Percentiles rank a stretch among this genome's conserved stretches.
These are phyloP conservation scores for Heliconius charithonia DNA, from an alignment of 2,888 invertebrate species.

Conservation along the genomic window DNA sequence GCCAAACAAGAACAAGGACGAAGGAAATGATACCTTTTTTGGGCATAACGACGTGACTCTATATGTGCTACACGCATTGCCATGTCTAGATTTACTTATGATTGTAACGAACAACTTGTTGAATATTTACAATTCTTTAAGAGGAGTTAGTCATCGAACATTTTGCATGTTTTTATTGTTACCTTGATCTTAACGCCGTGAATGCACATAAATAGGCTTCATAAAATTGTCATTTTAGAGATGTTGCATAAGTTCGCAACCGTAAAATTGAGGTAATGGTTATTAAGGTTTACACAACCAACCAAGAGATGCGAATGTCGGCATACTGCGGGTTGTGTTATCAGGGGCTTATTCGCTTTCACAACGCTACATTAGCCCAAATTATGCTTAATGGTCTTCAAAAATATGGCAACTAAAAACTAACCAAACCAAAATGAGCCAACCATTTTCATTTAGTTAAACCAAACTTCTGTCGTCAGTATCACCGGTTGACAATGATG, in stretches of 20 bases:
- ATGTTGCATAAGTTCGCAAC: constrained; percentile 34
- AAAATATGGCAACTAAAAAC: background rate
- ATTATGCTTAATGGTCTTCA: constrained; percentile 22
- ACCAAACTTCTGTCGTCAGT: background rate
- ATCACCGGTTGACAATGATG: background rate
- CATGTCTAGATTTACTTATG: constrained; percentile 18
- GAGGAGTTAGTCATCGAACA: background rate
- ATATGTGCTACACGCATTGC: constrained; percentile 1
- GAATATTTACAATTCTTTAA: constrained; percentile 14
- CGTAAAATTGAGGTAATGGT: constrained; percentile 40
- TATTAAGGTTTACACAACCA: constrained; percentile 40
- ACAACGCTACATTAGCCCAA: constrained; percentile 31
- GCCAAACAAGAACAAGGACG: constrained; percentile 28
- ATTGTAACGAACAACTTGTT: background rate
- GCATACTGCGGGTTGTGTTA: constrained; percentile 3
- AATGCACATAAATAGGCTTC: background rate
- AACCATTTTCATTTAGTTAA: background rate
- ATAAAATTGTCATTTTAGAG: constrained; percentile 28
- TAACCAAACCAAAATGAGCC: no score
- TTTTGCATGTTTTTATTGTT: background rate
- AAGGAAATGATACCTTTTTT: constrained; percentile 15
- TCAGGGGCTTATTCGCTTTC: background rate
- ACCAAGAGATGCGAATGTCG: constrained; percentile 1
- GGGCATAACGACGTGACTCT: constrained; percentile 6
- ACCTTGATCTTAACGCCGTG: constrained; percentile 31